Evolutionary conservation across 2,797 vertebrate genomes (phyloP).

Genomic region (Todus mexicanus): DNA sequence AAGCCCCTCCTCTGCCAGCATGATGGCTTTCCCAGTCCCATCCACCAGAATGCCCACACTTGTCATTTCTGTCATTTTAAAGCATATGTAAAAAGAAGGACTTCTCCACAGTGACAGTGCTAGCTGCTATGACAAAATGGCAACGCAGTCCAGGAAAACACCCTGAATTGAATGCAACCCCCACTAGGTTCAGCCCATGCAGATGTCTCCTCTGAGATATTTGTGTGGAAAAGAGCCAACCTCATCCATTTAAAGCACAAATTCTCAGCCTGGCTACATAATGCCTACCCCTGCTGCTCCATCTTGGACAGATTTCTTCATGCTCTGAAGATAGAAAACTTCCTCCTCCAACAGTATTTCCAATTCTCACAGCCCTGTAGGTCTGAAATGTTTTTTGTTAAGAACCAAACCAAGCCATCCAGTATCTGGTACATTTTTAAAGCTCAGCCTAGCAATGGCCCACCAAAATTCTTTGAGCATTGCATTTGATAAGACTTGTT

Average conservation of each 20-base stretch:
- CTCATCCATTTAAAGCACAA: neutral
- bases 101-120: neutral
- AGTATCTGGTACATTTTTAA: neutral
- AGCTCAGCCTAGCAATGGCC: neutral
- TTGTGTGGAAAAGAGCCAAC: neutral
- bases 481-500: neutral
- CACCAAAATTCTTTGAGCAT: neutral
- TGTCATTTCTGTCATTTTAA: neutral
- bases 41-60: fast-evolving
- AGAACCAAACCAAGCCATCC: neutral
- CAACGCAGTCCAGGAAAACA: fast-evolving
- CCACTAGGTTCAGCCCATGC: fast-evolving
- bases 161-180: fast-evolving
- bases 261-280: fast-evolving
- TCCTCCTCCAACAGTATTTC: neutral
- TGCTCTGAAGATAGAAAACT: fast-evolving
- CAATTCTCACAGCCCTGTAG: fast-evolving
- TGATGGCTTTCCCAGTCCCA: neutral
- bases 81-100: neutral
- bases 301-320: neutral
- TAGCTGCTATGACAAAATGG: neutral
- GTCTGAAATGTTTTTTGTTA: neutral
- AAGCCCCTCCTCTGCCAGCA: neutral
- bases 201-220: fast-evolving
- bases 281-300: neutral